Conservation (phyloP, 2,797 vertebrate genomes). For the Paramormyrops hopkinsi region DNA sequence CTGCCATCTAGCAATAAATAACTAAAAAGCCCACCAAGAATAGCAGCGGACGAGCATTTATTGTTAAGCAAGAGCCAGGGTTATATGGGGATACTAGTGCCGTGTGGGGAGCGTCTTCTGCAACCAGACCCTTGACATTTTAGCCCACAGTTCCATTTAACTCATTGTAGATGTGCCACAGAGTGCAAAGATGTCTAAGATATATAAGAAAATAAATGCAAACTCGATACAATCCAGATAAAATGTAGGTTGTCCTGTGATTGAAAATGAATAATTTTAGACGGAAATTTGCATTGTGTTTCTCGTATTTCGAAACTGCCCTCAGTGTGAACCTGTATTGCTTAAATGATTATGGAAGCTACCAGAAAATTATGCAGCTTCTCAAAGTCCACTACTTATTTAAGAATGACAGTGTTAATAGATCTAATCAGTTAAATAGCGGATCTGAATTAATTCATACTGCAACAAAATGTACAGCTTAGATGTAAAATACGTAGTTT, state of each 20-base stretch:
- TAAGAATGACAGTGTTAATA: background rate
- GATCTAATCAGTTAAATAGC: background rate
- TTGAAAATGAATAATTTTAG: background rate
- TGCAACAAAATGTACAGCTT: background rate
- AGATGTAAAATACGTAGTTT: background rate
- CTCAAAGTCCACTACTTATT: background rate
- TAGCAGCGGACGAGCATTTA: background rate
- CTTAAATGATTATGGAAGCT: background rate
- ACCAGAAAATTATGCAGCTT: background rate
- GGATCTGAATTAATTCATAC: background rate
- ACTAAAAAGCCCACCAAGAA: background rate
- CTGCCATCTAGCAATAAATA: background rate
- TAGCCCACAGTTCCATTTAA: background rate
- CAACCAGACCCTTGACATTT: background rate
- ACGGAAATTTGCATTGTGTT: background rate
- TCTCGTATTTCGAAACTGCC: background rate
- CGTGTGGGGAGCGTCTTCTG: background rate
- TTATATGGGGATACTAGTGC: background rate
- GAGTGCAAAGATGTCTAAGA: background rate
- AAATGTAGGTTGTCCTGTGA: background rate
- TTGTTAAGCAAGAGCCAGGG: background rate
- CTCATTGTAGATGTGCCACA: background rate
- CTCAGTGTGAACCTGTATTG: background rate
- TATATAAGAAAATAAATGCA: background rate
- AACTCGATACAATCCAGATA: background rate